A percentile compares a stretch with the other conserved stretches of the same genome.
Conservation (phyloP, 2,888 invertebrate genomes). For the Orthosia gothica region DNA sequence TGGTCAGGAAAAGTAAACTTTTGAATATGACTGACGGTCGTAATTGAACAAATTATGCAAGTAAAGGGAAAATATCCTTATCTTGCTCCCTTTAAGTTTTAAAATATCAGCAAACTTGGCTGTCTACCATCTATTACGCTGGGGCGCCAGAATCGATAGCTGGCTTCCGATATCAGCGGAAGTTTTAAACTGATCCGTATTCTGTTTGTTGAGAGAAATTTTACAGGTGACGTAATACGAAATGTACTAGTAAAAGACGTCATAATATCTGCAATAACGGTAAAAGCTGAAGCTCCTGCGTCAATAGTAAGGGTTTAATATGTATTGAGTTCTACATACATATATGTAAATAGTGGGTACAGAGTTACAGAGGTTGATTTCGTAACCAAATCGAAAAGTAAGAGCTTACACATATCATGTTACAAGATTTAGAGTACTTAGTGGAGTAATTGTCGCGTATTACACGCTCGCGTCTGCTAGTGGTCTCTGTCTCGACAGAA, state of each 20-base stretch:
- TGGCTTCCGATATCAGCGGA: background rate
- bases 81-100: background rate
- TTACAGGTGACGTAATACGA: background rate
- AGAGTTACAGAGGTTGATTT: constrained; percentile 11
- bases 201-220: background rate
- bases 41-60: background rate
- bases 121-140: background rate
- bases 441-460: constrained; percentile 32
- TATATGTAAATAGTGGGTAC: background rate
- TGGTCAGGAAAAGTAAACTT: background rate
- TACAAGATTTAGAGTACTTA: constrained; percentile 23
- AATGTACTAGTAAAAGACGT: background rate
- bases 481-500: constrained; percentile 34
- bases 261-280: background rate
- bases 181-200: background rate
- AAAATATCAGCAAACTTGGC: background rate
- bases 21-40: background rate
- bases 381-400: constrained; percentile 13
- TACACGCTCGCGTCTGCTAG: constrained; percentile 36
- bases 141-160: background rate
- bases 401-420: constrained; percentile 29
- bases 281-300: background rate
- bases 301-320: background rate
- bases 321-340: background rate
- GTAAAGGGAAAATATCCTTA: background rate